These are phyloP conservation scores for Rhea pennata DNA, from an alignment of 2,113 vertebrate species.

Conservation along the genomic window DNA sequence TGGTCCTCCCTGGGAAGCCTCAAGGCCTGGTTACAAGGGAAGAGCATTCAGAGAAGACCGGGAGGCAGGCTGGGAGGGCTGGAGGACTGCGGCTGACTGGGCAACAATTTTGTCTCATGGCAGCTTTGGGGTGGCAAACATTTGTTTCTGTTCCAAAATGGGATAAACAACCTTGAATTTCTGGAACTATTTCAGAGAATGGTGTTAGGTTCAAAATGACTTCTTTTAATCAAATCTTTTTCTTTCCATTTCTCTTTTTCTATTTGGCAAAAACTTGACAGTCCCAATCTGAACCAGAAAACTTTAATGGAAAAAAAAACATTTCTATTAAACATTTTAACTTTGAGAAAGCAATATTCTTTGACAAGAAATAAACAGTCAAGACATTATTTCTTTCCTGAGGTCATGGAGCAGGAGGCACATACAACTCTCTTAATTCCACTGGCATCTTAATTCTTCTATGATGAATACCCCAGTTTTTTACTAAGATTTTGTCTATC, in stretches of 20 bases:
- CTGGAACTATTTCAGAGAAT: not conserved
- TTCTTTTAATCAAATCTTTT: not conserved
- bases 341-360: not conserved
- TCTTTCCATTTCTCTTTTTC: not conserved
- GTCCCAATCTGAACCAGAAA: not conserved
- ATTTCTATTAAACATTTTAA: rapidly evolving
- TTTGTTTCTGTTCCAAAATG: not conserved
- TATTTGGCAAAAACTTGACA: not conserved
- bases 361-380: not conserved
- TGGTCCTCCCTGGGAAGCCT: too few species aligned
- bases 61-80: too few species aligned
- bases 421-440: too few species aligned
- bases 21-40: too few species aligned
- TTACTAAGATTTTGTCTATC: too few species aligned
- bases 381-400: not conserved
- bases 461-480: too few species aligned
- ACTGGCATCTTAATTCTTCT: too few species aligned
- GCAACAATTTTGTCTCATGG: too few species aligned
- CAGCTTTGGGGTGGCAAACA: not conserved
- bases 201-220: not conserved
- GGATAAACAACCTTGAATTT: rapidly evolving
- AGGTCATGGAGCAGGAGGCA: too few species aligned
- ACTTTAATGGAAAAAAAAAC: not conserved
- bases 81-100: too few species aligned
- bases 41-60: too few species aligned